These are phyloP conservation scores for Drosophila sturtevanti DNA, from an alignment of 1,140 invertebrate species.

Conservation along the genomic window DNA sequence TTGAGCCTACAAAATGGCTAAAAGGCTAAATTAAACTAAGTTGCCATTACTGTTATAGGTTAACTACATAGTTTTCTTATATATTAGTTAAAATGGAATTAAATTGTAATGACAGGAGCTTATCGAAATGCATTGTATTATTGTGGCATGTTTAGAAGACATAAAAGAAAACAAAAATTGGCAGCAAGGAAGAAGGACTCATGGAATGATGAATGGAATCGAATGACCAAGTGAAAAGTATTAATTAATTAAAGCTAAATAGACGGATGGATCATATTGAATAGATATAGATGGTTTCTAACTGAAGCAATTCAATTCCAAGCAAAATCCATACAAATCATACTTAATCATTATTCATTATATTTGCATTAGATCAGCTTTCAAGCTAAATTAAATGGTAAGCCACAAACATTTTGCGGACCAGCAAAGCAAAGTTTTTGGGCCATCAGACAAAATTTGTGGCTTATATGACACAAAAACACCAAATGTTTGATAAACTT, in stretches of 20 bases:
- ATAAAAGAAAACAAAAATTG: conserved; percentile 17
- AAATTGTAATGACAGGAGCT: conserved; percentile 38
- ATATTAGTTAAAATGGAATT: conserved; percentile 36
- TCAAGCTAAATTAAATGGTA: conserved; percentile 10
- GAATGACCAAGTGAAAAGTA: neutral
- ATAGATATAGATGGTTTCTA: neutral
- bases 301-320: neutral
- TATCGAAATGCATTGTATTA: conserved; percentile 45
- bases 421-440: conserved; percentile 35
- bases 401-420: conserved; percentile 32
- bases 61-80: conserved; percentile 39
- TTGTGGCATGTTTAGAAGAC: conserved; percentile 27
- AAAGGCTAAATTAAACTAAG: conserved; percentile 43
- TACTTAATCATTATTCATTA: conserved; percentile 45
- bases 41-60: conserved; percentile 25
- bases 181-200: neutral
- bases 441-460: conserved; percentile 23
- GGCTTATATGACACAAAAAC: conserved; percentile 44
- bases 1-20: conserved; percentile 21
- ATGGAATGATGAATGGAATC: conserved; percentile 6
- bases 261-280: neutral
- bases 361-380: conserved; percentile 54
- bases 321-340: conserved; percentile 14
- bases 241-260: conserved; percentile 32
- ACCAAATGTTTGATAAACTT: conserved; percentile 46